phyloP scores from a whole-genome alignment of 2,888 invertebrate species.

The Sclerodermus sp. region DNA sequence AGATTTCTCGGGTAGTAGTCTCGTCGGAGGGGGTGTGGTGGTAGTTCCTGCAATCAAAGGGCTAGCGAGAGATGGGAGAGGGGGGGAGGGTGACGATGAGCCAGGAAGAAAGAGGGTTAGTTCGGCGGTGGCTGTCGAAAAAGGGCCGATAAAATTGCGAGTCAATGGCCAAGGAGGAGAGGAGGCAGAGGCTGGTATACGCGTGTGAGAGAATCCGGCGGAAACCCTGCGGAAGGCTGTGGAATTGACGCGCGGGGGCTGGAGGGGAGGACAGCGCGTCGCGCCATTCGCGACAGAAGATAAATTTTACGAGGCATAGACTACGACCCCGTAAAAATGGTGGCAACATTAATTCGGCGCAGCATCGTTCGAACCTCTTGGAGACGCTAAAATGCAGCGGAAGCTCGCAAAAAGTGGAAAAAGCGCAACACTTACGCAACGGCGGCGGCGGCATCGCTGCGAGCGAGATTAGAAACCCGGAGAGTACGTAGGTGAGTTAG shows the following conservation, averaged over 20 bases:
- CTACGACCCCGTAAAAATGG: conserved; percentile 38
- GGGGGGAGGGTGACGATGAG: background rate
- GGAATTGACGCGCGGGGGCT: background rate
- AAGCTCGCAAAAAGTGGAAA: too few species aligned
- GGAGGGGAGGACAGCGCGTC: conserved; percentile 3
- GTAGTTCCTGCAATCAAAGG: conserved; percentile 14
- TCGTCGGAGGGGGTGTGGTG: too few species aligned
- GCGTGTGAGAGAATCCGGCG: conserved; percentile 13
- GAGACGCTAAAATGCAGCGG: too few species aligned
- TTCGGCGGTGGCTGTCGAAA: conserved; percentile 3
- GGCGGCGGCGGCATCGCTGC: too few species aligned
- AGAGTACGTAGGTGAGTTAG: too few species aligned
- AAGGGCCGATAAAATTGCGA: conserved; percentile 23
- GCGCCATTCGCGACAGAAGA: conserved; percentile 22
- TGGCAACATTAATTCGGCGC: conserved; percentile 29
- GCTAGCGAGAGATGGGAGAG: background rate
- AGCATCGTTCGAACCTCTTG: background rate
- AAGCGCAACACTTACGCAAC: too few species aligned
- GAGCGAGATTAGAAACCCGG: too few species aligned
- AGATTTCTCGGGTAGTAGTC: conserved; percentile 10
- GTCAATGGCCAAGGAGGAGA: conserved; percentile 13
- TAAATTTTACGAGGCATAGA: conserved; percentile 40
- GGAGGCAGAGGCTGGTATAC: too few species aligned
- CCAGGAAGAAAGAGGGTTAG: background rate
- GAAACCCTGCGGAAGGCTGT: conserved; percentile 11